Base-by-base conservation (phyloP, 1,140 invertebrate genomes). In the Drosophila pachea region DNA sequence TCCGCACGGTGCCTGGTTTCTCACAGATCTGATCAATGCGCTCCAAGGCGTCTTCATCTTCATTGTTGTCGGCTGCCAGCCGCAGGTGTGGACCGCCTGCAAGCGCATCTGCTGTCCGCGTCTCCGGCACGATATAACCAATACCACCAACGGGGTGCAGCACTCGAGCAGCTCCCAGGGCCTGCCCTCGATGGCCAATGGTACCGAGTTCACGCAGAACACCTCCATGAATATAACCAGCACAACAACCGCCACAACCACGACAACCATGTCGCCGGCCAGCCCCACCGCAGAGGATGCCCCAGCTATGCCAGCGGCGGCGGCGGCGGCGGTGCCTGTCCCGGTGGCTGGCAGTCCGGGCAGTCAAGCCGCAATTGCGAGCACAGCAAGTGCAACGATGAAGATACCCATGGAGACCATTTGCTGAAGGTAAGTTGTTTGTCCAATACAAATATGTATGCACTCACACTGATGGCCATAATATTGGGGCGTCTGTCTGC, bases 21-120 rank as follows among this genome's bases (percentile, higher is more conserved):
- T 94, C 47, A 94, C 94, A 7, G 95, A 96, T 89, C 83, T 96
- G 66, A 92, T 97, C 83, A 97, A 96, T 89, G 93, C 94, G 50
- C 91, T 96, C 32, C 95, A 97, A 89, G 95, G 95, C 42, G 93
- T 97, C n/a, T 93, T 96, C 83, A 96, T 97, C 58, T 97, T 97
- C 89, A 92, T 95, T 68, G 95, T 97, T 42, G 95, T 96, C 50
- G 95, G 95, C 31, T 96, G 95, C 89, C 95, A 97, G 90, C 95
- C 95, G n/a, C 94, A 95, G 90, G 92, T 94, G 35, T 92, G 93
- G 86, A 91, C 93, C 16, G 93, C 94, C 14, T 89, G 94, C 9
- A 94, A 93, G 76, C 90, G 93, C 59, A 89, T 94, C 61, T 91
- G 92, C 90, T 91, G 91, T 91, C 90, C 91, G 92, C 89, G 90